These are phyloP conservation scores for Lottia scabra DNA, from an alignment of 2,888 invertebrate species.

Conservation along the genomic window DNA sequence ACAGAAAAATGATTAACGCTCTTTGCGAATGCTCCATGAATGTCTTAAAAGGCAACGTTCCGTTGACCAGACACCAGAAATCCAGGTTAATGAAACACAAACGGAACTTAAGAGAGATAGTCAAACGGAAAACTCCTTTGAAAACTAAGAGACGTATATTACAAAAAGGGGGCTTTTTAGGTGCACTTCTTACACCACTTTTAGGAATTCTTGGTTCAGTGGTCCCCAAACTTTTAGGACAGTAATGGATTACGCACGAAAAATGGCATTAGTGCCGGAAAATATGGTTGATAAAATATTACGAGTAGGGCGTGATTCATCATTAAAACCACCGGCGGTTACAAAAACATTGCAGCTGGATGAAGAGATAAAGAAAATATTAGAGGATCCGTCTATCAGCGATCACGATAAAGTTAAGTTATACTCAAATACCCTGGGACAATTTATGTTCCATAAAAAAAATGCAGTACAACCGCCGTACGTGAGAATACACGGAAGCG, in stretches of 20 bases:
- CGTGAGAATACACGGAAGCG: neutral
- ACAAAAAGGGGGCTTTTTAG: constrained; percentile 9
- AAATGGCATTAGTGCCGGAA: neutral
- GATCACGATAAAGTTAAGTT: neutral
- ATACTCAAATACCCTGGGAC: neutral
- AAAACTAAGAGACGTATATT: neutral
- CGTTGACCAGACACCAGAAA: neutral
- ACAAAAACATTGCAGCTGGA: neutral
- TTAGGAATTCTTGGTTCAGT: neutral
- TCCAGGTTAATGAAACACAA: constrained; percentile 11
- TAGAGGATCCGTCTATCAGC: neutral
- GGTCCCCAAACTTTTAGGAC: neutral
- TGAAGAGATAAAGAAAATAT: neutral
- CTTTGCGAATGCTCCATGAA: neutral
- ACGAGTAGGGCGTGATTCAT: neutral
- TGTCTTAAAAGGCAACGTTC: constrained; percentile 15
- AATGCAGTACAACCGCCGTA: neutral
- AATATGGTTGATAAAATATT: neutral
- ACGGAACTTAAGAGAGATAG: neutral
- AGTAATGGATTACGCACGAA: neutral
- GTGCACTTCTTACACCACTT: neutral
- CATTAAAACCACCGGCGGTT: neutral
- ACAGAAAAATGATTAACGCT: neutral
- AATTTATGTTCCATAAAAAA: neutral
- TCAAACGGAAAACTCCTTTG: neutral